These are phyloP conservation scores for Cephalopachus bancanus DNA, from an alignment of 2,797 vertebrate genomes.

Conservation along the genomic window DNA sequence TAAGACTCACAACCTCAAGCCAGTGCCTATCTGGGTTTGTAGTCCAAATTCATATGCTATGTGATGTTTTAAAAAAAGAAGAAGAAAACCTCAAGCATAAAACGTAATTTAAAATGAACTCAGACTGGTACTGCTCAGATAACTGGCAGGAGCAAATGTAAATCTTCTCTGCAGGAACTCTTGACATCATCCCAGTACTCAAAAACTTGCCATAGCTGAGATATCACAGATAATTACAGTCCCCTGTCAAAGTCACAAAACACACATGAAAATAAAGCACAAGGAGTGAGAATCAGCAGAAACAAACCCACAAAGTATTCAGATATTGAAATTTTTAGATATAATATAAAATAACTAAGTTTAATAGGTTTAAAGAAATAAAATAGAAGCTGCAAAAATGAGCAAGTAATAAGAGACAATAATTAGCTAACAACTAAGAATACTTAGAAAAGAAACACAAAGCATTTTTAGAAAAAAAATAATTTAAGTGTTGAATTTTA, in stretches of 20 bases:
- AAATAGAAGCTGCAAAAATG: constrained; percentile 49
- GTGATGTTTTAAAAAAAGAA: background rate
- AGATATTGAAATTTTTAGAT: background rate
- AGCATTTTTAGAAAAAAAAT: constrained; percentile 54
- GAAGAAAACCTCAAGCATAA: background rate
- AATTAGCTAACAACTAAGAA: background rate
- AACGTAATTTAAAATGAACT: constrained; percentile 10
- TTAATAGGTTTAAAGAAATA: constrained; percentile 38
- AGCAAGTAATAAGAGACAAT: background rate
- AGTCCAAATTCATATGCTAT: background rate
- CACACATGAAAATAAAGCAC: background rate
- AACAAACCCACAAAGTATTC: background rate
- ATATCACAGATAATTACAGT: constrained; percentile 12
- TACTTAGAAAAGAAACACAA: background rate
- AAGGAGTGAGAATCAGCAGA: background rate
- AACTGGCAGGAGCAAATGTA: background rate
- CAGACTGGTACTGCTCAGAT: background rate
- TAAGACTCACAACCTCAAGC: background rate
- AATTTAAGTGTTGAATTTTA: background rate
- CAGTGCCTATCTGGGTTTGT: background rate
- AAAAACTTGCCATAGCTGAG: background rate
- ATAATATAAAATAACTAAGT: background rate
- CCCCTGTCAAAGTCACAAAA: background rate
- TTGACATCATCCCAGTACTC: background rate
- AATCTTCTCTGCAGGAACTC: background rate